Evolutionary conservation across 2,113 vertebrate species (phyloP).

Genomic region (Ancistrus triradiatus): DNA sequence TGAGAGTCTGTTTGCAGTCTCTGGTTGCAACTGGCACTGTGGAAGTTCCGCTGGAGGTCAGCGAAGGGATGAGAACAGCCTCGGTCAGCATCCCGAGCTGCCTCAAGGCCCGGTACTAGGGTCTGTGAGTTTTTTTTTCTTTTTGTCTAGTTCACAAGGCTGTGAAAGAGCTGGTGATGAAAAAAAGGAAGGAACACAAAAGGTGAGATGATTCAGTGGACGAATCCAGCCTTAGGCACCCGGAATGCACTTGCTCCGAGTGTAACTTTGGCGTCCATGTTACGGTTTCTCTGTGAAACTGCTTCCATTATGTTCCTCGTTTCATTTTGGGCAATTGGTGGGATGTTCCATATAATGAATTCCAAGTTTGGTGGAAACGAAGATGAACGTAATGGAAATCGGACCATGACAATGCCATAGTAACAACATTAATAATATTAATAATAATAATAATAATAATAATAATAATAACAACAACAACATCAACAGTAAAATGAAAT

Average conservation of each 20-base stretch:
- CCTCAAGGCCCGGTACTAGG: slow-evolving; percentile 53
- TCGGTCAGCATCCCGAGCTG: slow-evolving; percentile 27
- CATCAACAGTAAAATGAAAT: slow-evolving; percentile 23
- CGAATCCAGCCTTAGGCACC: slow-evolving; percentile 38
- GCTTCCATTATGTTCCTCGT: background rate
- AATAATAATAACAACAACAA: slow-evolving; percentile 33
- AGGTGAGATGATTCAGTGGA: slow-evolving; percentile 35
- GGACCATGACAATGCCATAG: slow-evolving; percentile 5
- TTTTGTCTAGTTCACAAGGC: slow-evolving; percentile 52
- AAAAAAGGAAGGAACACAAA: slow-evolving; percentile 30
- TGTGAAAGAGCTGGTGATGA: slow-evolving; percentile 52
- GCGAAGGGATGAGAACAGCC: slow-evolving; percentile 34
- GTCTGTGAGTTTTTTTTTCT: slow-evolving; percentile 25
- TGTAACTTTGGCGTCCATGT: slow-evolving; percentile 57
- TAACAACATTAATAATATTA: slow-evolving; percentile 25
- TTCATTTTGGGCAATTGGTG: slow-evolving; percentile 10
- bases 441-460: background rate
- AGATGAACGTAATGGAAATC: slow-evolving; percentile 19
- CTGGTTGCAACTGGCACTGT: slow-evolving; percentile 48
- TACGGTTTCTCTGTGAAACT: slow-evolving; percentile 3
- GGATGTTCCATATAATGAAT: slow-evolving; percentile 20
- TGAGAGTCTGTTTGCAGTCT: slow-evolving; percentile 65
- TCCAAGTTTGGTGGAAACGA: slow-evolving; percentile 18
- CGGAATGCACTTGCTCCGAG: slow-evolving; percentile 58
- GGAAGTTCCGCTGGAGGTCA: slow-evolving; percentile 53